Conservation (phyloP, 2,797 vertebrate genomes). For the Pantherophis alleghaniensis region DNA sequence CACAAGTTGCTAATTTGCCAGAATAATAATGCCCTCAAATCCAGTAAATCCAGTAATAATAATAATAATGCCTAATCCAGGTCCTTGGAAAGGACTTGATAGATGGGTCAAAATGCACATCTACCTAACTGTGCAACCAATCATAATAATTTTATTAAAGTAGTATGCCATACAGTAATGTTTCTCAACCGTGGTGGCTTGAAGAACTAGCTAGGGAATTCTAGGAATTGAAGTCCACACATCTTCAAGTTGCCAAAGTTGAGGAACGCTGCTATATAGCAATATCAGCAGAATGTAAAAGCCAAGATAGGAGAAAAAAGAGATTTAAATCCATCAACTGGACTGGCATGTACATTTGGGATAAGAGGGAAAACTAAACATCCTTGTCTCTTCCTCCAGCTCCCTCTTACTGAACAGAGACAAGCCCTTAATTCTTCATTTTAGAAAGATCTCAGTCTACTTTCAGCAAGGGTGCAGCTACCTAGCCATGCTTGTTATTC, state of each 20-base stretch:
- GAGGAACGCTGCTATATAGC: not conserved
- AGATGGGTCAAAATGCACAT: not conserved
- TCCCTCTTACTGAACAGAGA: not conserved
- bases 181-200: not conserved
- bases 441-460: too few species aligned
- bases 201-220: not conserved
- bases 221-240: not conserved
- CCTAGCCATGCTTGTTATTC: too few species aligned
- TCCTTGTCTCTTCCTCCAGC: too few species aligned
- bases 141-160: not conserved
- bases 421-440: not conserved
- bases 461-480: not conserved
- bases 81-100: not conserved
- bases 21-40: not conserved
- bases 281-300: not conserved
- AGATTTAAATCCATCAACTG: not conserved
- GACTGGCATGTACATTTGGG: not conserved
- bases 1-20: not conserved
- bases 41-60: not conserved
- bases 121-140: not conserved
- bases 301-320: not conserved
- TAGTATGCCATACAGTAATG: not conserved
- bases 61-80: not conserved
- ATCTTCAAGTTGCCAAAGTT: not conserved
- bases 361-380: too few species aligned